Base-by-base conservation (phyloP, 1,140 invertebrate species). In the Formica selysi region DNA sequence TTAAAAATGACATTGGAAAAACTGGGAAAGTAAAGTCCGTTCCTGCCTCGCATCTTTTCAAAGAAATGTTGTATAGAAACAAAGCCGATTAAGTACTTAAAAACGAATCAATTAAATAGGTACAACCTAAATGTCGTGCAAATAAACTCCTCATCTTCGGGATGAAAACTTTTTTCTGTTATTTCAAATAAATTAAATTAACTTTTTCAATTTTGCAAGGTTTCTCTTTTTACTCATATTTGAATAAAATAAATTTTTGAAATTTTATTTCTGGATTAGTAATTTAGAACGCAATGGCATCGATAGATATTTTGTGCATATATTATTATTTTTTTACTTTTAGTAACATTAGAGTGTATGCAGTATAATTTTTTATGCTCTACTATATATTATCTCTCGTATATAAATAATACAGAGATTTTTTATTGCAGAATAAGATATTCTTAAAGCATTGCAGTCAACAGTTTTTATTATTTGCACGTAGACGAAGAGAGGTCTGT, bases 51-150 rank as follows among this genome's bases (percentile, higher is more conserved):
- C 67, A 36, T 11, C 5, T 76, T 57, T 86, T 86, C 71, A 76
- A 71, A 48, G 26, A 59, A 44, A 76, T 67, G 57, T 86, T 74
- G 80, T 70, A 44, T 70, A 71, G 68, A 59, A 90, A 89, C 59
- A 89, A 89, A 87, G 88, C 68, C 62, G 85, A 84, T 89, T 89
- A 89, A 90, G 70, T 29, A 57, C 78, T 87, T 84, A 89, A 78
- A 8, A 32, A 41, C 44, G 61, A 90, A 85, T 87, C 59, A 64
- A 80, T 89, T 87, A 81, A 85, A 89, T 76, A 74, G 41, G 26
- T 89, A 84, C 61, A 10, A 59, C 16, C 26, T 74, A 57, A 89
- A 90, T 57, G 54, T 68, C 13, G 68, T 44, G 44, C 67, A 59
- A 78, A 19, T 86, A 74, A 62, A 79, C 85, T 86, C 86, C 38